Base-by-base conservation (phyloP, 1,140 invertebrate species). In the Bombus pascuorum region DNA sequence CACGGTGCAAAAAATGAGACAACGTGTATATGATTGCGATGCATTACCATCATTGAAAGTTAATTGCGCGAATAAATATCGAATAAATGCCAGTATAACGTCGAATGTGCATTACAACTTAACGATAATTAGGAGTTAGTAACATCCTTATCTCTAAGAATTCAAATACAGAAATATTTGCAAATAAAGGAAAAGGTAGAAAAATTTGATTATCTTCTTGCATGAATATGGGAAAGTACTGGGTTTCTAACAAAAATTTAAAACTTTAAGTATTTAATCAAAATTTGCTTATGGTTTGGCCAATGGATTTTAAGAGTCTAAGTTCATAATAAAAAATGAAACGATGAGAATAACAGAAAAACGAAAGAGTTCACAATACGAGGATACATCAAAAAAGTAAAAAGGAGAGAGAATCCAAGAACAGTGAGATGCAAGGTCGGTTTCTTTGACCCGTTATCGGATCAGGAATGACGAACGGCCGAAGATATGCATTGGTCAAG, bases 381-480 rank as follows among this genome's bases (percentile, higher is more conserved):
- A 47, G 15, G 15, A 57, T 22, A 39, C 44, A 28, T 53, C 0
- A 34, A 39, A 66, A 53, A 47, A 32, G 5, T 32, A 66, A 66
- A 66, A 68, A 10, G 0, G 2, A 3, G 15, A 34, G 18, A 22
- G 18, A 76, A 68, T 83, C 8, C 18, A 59, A 44, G 18, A 47
- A 57, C 18, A 25, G 32, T 0, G 22, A n/a, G n/a, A 28, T 15
- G 12, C n/a, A 22, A 44, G 44, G 74, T 53, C 42, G 86, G 81
- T 87, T 83, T 79, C 65, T 77, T 91, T 86, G 83, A 84, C 81
- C 34, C 22, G 53, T 78, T 39, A 78, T 74, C 34, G 47, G 65
- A 34, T 53, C 70, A 78, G 28, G 66, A 65, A 80, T 91, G 86
- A 87, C 71, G 81, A 66, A 91, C 71, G 89, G 84, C 75, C 74